Evolutionary conservation across 2,888 invertebrate species (phyloP), one percentile per base, ranked within the genome.

Genomic region (Nymphalis c-album): DNA sequence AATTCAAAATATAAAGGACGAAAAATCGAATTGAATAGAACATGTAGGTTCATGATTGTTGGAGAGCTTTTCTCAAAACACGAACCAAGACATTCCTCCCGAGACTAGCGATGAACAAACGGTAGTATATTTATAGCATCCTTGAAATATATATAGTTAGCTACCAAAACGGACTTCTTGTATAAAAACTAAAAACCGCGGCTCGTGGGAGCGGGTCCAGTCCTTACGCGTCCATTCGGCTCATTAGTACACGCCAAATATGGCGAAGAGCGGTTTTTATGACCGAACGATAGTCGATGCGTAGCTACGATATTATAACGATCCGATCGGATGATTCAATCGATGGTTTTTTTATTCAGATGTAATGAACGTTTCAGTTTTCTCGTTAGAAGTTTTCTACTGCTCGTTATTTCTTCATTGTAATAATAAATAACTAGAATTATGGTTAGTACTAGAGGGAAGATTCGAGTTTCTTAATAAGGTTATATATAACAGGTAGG

Each of bases 211-310:
- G 81, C 87, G 81, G 74, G 76, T 78, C 79, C 78, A 77, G 76
- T 75, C 78, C 58, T 40, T 53, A 65, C 68, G 59, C 63, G 68
- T 63, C 67, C 83, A 81, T 82, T 84, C 80, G 77, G 79, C 84
- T 87, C 86, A 87, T 88, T 88, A 88, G 81, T 74, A 67, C 71
- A 68, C 69, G 69, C 87, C 87, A 80, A 85, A 88, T 87, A 88
- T 76, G 87, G 87, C 35, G 70, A 69, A 69, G 63, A 69, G 72
- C 63, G 70, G 76, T 85, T 85, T 82, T 85, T 83, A 78, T 78
- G 73, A 69, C 63, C 67, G 22, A 5, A 47, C 63, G 61, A 69
- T 60, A 66, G 60, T 55, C 63, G 70, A 60, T 71, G 64, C 31
- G 63, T 68, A 70, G 70, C 62, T 72, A 68, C 76, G 76, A 78